Evolutionary conservation across 1,140 invertebrate species (phyloP).

Genomic region (Anastrepha obliqua): DNA sequence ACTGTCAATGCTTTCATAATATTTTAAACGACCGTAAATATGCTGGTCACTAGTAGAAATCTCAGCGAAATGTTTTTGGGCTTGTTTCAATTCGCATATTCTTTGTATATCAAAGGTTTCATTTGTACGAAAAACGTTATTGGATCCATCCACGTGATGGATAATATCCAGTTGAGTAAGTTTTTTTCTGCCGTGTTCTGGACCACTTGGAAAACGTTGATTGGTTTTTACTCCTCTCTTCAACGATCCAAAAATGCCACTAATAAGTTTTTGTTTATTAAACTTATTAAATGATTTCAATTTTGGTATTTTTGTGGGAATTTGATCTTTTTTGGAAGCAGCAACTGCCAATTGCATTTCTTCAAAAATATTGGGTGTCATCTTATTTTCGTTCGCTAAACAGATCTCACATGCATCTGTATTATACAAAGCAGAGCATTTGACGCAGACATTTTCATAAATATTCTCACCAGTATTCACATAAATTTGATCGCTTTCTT

Average conservation of each 20-base stretch:
- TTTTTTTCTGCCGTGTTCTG: background rate
- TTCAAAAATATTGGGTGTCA: background rate
- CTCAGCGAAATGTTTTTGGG: constrained; percentile 59
- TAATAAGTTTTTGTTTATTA: constrained; percentile 61
- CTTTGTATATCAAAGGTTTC: constrained; percentile 69
- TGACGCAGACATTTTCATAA: constrained; percentile 70
- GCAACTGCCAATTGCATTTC: constrained; percentile 15
- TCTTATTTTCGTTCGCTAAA: background rate
- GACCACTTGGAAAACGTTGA: background rate
- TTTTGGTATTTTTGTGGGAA: constrained; percentile 58
- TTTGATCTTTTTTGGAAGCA: background rate
- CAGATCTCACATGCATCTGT: constrained; percentile 36
- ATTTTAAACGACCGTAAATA: constrained; percentile 66
- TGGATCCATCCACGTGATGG: constrained; percentile 67
- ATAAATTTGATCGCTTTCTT: background rate
- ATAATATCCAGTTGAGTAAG: constrained; percentile 65
- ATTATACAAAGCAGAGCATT: constrained; percentile 54
- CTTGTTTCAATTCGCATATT: constrained; percentile 68
- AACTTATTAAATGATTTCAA: constrained; percentile 63
- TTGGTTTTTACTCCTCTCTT: constrained; percentile 64
- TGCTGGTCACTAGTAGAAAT: constrained; percentile 68
- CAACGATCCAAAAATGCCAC: constrained; percentile 65
- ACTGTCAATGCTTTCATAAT: constrained; percentile 29
- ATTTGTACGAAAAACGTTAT: constrained; percentile 67
- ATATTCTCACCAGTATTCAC: constrained; percentile 55